Evolutionary conservation across 2,113 vertebrate genomes (phyloP).

Genomic region (Tragelaphus buxtoni): DNA sequence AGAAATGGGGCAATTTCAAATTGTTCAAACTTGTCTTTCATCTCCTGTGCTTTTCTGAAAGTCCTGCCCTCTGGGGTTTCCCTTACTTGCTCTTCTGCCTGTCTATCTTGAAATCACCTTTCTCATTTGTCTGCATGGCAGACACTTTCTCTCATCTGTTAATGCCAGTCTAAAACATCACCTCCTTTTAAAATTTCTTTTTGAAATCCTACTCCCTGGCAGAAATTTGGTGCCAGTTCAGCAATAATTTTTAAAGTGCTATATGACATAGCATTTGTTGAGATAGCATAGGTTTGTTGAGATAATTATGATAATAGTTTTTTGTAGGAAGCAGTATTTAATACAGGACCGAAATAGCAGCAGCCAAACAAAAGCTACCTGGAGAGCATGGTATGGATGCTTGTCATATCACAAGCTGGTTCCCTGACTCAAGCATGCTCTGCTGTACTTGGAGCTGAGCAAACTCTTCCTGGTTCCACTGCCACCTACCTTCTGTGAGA

Average conservation of each 20-base stretch:
- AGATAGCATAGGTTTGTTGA: background rate
- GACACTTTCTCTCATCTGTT: background rate
- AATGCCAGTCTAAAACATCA: background rate
- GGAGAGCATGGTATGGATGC: background rate
- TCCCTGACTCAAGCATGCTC: background rate
- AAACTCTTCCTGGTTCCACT: background rate
- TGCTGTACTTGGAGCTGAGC: background rate
- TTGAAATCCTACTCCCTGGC: background rate
- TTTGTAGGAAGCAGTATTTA: background rate
- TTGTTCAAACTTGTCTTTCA: background rate
- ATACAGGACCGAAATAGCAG: background rate
- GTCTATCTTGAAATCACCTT: background rate
- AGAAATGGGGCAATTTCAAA: constrained; percentile 15
- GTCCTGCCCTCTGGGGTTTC: fast-evolving
- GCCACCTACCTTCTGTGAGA: fast-evolving
- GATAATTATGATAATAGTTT: background rate
- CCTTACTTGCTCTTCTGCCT: background rate
- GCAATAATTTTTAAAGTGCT: background rate
- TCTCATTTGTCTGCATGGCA: too few relatives aligned
- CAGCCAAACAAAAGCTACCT: background rate
- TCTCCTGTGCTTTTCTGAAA: background rate
- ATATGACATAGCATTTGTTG: background rate
- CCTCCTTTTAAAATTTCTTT: background rate
- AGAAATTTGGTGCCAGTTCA: background rate
- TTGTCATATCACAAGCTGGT: fast-evolving